Base-by-base conservation (phyloP, 2,797 vertebrate species). In the Halcyon leucocephala region DNA sequence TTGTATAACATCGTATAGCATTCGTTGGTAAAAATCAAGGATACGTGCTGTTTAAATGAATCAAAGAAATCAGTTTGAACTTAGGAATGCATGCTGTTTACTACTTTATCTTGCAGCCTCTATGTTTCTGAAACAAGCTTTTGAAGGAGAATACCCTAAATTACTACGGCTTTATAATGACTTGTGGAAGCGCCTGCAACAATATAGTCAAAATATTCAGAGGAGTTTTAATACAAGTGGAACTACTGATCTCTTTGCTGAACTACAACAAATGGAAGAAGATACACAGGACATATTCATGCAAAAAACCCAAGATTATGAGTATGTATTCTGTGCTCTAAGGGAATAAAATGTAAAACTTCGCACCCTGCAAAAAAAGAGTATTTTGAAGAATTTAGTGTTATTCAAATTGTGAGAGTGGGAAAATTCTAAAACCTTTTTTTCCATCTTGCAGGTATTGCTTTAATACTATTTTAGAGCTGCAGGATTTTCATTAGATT, bases 61-160 rank as follows among this genome's bases (percentile, higher is more conserved):
- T 82, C 3, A 67, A 86, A 89, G 37, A 81, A 14, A 85, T 26
- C 26, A 16, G 6, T 88, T 82, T 82, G 35, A 77, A 44, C 66
- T 77, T 88, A 29, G 41, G 55, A 92, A 39, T 65, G 2, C 8
- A 3, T 93, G 19, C 81, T 87, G 57, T 55, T 91, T 83, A 54
- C 84, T 93, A 17, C 67, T 96, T 92, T 97, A 14, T 94, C 96
- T 97, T 97, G 37, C 92, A 99, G 99, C 98, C 9, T 99, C 99
- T 21, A 98, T 98, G 61, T 99, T 99, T 97, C 97, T 99, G 94
- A 99, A 99, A 91, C 99, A 99, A 97, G 99, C 99, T 9, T 98
- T 99, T 94, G 99, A 99, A 98, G 99, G 99, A 42, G 99, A 99
- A 96, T 99, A 99, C 62, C 99, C 99, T 5, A 99, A 99, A 96